These are phyloP conservation scores for Leucoptera coffeella DNA, from an alignment of 2,888 invertebrate species.

Conservation along the genomic window DNA sequence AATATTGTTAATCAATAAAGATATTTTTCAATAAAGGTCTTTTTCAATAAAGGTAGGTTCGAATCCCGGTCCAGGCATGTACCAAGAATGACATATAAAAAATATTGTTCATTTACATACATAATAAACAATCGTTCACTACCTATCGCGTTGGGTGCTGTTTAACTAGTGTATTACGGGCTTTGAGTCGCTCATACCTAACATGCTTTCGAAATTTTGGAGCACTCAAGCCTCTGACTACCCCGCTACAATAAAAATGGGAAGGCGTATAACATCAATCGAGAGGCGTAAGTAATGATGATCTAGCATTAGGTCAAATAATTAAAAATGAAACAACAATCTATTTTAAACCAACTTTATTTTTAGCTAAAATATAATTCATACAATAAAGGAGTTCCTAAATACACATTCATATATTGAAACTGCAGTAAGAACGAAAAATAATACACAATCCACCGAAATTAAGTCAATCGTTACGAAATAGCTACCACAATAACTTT, in stretches of 20 bases:
- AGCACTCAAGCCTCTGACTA: background rate
- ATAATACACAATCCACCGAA: no score
- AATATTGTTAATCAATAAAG: no score
- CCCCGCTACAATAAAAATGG: background rate
- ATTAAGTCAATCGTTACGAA: constrained; percentile 13
- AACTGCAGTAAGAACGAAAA: constrained; percentile 30
- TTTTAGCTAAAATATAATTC: constrained; percentile 54
- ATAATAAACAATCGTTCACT: no score
- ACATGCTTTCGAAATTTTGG: no score
- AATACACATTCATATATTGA: constrained; percentile 27
- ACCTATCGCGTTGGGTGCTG: no score
- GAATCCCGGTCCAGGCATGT: no score
- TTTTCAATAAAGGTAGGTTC: no score
- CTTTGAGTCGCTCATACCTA: no score
- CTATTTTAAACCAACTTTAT: constrained; percentile 52
- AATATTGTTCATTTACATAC: no score
- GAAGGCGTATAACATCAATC: background rate
- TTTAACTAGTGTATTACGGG: no score
- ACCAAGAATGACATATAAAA: no score
- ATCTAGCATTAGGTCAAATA: background rate
- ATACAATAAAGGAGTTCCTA: constrained; percentile 50
- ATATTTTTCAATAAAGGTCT: no score
- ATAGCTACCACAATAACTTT: constrained; percentile 29
- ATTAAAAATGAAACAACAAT: constrained; percentile 17
- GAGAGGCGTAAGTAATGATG: background rate